Evolutionary conservation across 2,888 invertebrate species (phyloP).

Genomic region (Ceramica pisi): DNA sequence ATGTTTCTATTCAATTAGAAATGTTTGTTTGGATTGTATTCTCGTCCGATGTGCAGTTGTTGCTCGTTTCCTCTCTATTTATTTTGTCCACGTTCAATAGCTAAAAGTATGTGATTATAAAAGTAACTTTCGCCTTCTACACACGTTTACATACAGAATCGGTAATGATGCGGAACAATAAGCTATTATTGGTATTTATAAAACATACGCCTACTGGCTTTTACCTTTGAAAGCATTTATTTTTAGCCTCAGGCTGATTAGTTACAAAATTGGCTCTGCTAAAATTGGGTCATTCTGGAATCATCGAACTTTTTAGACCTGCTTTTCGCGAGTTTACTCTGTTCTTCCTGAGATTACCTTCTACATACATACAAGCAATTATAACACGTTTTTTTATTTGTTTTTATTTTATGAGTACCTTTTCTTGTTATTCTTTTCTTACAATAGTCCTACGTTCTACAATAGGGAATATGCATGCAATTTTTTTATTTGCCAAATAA

Average conservation of each 20-base stretch:
- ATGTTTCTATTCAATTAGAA: conserved; percentile 55
- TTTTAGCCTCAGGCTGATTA: background rate
- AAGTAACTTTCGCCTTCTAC: conserved; percentile 71
- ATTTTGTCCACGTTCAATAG: conserved; percentile 64
- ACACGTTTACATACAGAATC: conserved; percentile 64
- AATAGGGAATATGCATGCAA: too few species aligned
- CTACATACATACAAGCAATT: too few species aligned
- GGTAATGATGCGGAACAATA: conserved; percentile 66
- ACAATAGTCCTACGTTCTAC: too few species aligned
- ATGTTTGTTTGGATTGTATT: conserved; percentile 34
- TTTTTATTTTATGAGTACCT: too few species aligned
- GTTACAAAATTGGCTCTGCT: too few species aligned
- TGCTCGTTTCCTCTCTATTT: conserved; percentile 53
- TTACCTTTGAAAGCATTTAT: background rate
- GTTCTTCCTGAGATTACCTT: background rate
- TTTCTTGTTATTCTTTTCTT: too few species aligned
- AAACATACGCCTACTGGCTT: background rate
- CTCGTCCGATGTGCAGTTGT: background rate
- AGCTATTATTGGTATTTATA: conserved; percentile 44
- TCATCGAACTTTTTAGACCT: too few species aligned
- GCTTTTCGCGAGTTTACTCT: background rate
- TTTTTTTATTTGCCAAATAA: too few species aligned
- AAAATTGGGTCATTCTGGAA: too few species aligned
- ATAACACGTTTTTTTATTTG: too few species aligned
- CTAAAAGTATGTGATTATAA: conserved; percentile 54